Percentiles rank a stretch among this genome's conserved stretches.
phyloP scores from a whole-genome alignment of 1,140 invertebrate species.

The Archivesica marissinica region DNA sequence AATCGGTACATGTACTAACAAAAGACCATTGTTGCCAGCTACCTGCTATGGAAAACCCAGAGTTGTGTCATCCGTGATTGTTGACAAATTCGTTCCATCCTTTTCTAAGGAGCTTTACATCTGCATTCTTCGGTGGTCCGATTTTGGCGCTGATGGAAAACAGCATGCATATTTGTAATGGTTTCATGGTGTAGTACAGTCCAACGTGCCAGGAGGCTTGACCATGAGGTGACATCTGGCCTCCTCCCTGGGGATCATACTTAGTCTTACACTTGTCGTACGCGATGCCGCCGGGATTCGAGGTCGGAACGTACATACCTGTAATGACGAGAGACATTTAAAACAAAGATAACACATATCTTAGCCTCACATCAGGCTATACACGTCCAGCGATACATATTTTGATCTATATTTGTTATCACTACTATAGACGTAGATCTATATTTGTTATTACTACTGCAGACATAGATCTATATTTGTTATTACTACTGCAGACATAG shows the following conservation, averaged over 20 bases:
- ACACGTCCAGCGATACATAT: too few species aligned
- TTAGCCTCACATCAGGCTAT: too few species aligned
- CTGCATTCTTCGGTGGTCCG: neutral
- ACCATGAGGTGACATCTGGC: neutral
- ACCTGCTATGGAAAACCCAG: too few species aligned
- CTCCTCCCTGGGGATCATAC: slow-evolving; percentile 11
- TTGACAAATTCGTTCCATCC: neutral
- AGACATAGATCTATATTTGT: too few species aligned
- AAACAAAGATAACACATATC: too few species aligned
- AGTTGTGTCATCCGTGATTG: neutral
- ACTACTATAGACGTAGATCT: too few species aligned
- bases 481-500: too few species aligned
- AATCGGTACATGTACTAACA: too few species aligned
- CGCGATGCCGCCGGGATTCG: slow-evolving; percentile 12
- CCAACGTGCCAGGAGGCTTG: neutral
- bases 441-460: too few species aligned
- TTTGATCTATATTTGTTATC: too few species aligned
- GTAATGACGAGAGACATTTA: neutral
- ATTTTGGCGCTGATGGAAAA: slow-evolving; percentile 48
- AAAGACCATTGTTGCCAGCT: too few species aligned
- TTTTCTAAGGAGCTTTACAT: neutral
- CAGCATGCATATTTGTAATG: neutral
- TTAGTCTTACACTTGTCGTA: slow-evolving; percentile 27
- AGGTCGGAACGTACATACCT: slow-evolving; percentile 4
- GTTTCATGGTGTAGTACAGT: neutral